phyloP scores from a whole-genome alignment of 2,888 invertebrate genomes.

The Apomyelois bistriatella region DNA sequence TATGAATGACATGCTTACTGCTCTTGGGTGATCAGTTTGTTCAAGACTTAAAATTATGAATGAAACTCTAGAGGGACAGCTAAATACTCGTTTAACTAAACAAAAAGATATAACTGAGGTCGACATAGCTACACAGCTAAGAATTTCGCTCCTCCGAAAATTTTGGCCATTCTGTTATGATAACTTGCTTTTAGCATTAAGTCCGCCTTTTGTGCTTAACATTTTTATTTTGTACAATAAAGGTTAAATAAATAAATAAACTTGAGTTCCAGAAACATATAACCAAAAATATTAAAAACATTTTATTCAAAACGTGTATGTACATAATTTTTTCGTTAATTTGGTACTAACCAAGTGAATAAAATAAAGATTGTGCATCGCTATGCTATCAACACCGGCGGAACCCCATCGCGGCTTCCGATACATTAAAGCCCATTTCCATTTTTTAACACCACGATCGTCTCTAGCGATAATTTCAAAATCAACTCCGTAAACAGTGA shows the following conservation, averaged over 20 bases:
- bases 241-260: too few relatives aligned
- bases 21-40: constrained; percentile 27
- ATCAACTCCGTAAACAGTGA: constrained; percentile 21
- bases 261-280: too few relatives aligned
- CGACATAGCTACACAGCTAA: too few relatives aligned
- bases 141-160: too few relatives aligned
- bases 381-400: background rate
- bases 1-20: constrained; percentile 38
- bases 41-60: constrained; percentile 28
- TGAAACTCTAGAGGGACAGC: constrained; percentile 30
- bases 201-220: too few relatives aligned
- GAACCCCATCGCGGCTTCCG: constrained; percentile 9
- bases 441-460: constrained; percentile 18
- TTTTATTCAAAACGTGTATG: background rate
- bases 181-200: too few relatives aligned
- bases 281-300: background rate
- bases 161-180: too few relatives aligned
- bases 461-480: constrained; percentile 15
- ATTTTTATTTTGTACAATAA: too few relatives aligned
- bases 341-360: background rate
- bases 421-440: constrained; percentile 8
- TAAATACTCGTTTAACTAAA: too few relatives aligned
- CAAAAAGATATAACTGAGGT: background rate
- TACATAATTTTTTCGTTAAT: background rate
- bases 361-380: constrained; percentile 10